These are phyloP conservation scores for Pristionchus arcanus DNA, from an alignment of 2,888 invertebrate species.

Conservation along the genomic window DNA sequence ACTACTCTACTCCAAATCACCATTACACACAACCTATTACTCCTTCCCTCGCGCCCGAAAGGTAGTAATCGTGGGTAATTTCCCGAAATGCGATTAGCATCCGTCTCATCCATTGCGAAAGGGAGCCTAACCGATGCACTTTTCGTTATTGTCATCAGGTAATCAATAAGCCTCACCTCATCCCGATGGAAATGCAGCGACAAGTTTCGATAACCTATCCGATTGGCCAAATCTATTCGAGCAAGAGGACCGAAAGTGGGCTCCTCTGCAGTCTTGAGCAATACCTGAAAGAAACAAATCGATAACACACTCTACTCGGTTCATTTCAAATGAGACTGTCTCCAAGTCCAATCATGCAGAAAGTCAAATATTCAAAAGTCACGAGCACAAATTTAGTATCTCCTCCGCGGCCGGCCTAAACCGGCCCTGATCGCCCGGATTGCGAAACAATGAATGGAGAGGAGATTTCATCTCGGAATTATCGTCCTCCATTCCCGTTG, in stretches of 20 bases:
- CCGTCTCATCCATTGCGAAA: slow-evolving; percentile 57
- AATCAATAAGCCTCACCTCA: slow-evolving; percentile 55
- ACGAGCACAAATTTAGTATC: background rate
- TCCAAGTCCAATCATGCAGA: background rate
- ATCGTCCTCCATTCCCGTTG: background rate
- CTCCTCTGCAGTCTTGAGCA: slow-evolving; percentile 64
- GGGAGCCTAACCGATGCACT: background rate
- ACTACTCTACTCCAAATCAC: background rate
- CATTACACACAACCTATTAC: slow-evolving; percentile 23
- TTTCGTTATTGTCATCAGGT: too few species aligned
- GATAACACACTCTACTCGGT: background rate
- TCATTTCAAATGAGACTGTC: background rate
- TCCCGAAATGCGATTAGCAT: slow-evolving; percentile 55
- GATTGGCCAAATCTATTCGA: slow-evolving; percentile 63
- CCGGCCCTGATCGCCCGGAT: background rate
- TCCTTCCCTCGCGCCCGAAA: background rate
- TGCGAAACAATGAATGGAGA: background rate
- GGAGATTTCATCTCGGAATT: background rate
- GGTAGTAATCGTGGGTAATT: slow-evolving; percentile 44
- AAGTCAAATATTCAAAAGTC: background rate
- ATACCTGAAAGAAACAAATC: slow-evolving; percentile 63
- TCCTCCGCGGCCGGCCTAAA: background rate
- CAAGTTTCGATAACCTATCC: slow-evolving; percentile 65
- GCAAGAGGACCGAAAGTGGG: slow-evolving; percentile 65
- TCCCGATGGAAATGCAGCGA: slow-evolving; percentile 67